Conservation (phyloP, 2,888 invertebrate species). For the Orthonevra nobilis region DNA sequence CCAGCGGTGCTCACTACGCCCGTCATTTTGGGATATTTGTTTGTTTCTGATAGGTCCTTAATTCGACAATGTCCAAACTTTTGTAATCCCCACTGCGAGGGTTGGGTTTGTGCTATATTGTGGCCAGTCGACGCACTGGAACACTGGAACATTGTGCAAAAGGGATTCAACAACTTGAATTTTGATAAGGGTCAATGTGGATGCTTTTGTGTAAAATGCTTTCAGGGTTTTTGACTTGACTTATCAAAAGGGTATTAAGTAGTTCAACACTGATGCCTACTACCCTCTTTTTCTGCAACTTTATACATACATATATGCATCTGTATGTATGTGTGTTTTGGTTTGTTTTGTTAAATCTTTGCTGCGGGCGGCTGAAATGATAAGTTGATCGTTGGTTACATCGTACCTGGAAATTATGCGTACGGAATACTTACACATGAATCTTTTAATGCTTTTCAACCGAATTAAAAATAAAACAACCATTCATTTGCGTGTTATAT, state of each 20-base stretch:
- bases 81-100: slow-evolving; percentile 54
- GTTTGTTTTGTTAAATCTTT: slow-evolving; percentile 2
- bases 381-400: slow-evolving; percentile 25
- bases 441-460: slow-evolving; percentile 4
- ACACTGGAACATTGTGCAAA: slow-evolving; percentile 26
- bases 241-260: slow-evolving; percentile 69
- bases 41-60: slow-evolving; percentile 70
- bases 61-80: slow-evolving; percentile 70
- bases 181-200: slow-evolving; percentile 69
- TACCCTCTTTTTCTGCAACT: slow-evolving; percentile 7
- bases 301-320: no score
- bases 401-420: slow-evolving; percentile 74
- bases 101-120: background rate
- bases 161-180: slow-evolving; percentile 67
- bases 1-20: slow-evolving; percentile 44
- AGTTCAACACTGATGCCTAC: slow-evolving; percentile 48
- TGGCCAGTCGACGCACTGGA: slow-evolving; percentile 13
- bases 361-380: slow-evolving; percentile 21
- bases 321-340: background rate
- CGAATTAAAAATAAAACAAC: slow-evolving; percentile 19
- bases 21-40: slow-evolving; percentile 68
- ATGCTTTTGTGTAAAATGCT: slow-evolving; percentile 60
- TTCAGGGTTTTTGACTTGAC: slow-evolving; percentile 66
- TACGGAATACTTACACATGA: slow-evolving; percentile 73
- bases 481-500: slow-evolving; percentile 66